Evolutionary conservation across 1,140 invertebrate species (phyloP).

Genomic region (Cataglyphis hispanica): DNA sequence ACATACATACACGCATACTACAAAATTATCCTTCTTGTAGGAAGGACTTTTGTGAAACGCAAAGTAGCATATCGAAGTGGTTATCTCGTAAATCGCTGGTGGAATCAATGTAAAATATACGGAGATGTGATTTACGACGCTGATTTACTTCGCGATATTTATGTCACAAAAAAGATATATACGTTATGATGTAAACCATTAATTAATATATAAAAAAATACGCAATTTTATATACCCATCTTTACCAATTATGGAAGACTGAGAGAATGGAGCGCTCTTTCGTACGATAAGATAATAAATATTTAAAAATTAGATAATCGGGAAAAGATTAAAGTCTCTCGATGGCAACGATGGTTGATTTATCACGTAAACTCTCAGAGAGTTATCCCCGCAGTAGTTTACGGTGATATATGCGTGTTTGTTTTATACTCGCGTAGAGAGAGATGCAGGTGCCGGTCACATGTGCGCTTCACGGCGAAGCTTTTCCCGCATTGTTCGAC

Average conservation of each 20-base stretch:
- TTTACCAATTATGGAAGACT: not conserved
- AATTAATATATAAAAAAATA: not conserved
- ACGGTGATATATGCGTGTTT: conserved; percentile 45
- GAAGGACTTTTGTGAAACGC: conserved; percentile 55
- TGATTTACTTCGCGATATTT: conserved; percentile 34
- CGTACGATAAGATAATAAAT: not conserved
- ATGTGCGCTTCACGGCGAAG: conserved; percentile 25
- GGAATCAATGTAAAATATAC: conserved; percentile 49
- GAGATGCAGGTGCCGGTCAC: conserved; percentile 43
- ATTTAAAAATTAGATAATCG: conserved; percentile 28
- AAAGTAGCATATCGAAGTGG: conserved; percentile 62
- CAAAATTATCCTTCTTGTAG: conserved; percentile 36
- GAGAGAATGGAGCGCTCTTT: conserved; percentile 2
- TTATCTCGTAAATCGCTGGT: conserved; percentile 60
- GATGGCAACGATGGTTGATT: conserved; percentile 1
- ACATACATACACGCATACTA: no score
- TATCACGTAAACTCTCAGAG: conserved; percentile 13
- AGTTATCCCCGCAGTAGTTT: conserved; percentile 51
- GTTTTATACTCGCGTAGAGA: conserved; percentile 40
- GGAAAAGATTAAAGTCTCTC: conserved; percentile 32
- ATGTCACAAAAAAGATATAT: conserved; percentile 18
- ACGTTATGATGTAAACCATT: not conserved
- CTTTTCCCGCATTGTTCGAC: conserved; percentile 42
- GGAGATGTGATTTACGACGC: conserved; percentile 34
- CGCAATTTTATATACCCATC: not conserved